These are phyloP conservation scores for Garrulus glandarius DNA, from an alignment of 2,797 vertebrate genomes.

Conservation along the genomic window DNA sequence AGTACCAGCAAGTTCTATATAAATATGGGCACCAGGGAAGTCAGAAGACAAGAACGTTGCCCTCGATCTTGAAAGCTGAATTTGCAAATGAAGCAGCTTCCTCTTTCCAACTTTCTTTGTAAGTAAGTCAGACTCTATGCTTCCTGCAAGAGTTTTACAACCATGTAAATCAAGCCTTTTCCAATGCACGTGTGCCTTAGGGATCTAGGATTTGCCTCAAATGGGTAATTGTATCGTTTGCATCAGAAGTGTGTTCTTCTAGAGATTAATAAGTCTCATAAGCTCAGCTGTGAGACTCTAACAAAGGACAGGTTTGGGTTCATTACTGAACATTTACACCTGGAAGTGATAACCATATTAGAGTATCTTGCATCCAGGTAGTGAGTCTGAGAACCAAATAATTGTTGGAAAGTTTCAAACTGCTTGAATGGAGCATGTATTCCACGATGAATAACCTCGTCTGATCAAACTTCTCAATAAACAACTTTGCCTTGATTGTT, in stretches of 20 bases:
- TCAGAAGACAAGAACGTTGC: neutral
- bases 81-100: neutral
- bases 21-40: neutral
- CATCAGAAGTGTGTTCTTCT: neutral
- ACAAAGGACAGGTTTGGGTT: neutral
- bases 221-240: neutral
- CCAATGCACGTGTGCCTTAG: neutral
- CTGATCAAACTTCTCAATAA: neutral
- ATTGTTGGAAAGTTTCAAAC: neutral
- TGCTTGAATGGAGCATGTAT: neutral
- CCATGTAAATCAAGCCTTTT: neutral
- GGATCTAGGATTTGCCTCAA: neutral
- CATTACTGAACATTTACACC: neutral
- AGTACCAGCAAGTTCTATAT: neutral
- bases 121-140: neutral
- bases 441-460: neutral
- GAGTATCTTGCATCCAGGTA: neutral
- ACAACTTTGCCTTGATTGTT: neutral
- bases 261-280: neutral
- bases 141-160: neutral
- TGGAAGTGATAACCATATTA: neutral
- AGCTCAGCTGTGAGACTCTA: neutral
- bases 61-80: neutral
- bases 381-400: neutral
- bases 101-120: neutral